Conservation (phyloP, 2,797 vertebrate genomes). For the Adelosebastes latens region DNA sequence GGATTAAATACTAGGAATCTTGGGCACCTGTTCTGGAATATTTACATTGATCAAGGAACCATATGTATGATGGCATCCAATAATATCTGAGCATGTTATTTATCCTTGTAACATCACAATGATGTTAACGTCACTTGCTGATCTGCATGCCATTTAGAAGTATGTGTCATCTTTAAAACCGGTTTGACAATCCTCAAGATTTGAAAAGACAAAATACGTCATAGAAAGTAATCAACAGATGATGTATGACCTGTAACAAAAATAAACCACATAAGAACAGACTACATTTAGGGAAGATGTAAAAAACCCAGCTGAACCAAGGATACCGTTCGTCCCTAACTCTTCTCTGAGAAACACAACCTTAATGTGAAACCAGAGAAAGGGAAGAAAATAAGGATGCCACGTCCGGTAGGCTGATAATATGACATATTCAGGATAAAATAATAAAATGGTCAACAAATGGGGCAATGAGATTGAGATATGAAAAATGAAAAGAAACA, state of each 20-base stretch:
- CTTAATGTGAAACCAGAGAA: neutral
- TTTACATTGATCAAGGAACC: neutral
- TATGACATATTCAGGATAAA: neutral
- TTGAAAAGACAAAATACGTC: neutral
- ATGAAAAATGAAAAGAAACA: slow-evolving; percentile 7
- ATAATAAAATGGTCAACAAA: neutral
- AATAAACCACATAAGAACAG: neutral
- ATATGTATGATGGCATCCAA: neutral
- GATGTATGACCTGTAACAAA: neutral
- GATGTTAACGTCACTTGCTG: neutral
- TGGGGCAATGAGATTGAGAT: neutral
- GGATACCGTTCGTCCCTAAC: neutral
- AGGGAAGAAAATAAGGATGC: neutral
- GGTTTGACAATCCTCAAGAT: neutral
- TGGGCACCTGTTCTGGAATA: neutral
- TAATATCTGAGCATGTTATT: neutral
- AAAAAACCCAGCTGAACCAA: neutral
- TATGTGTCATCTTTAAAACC: neutral
- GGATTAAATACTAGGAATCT: neutral
- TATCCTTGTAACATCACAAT: neutral
- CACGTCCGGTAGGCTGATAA: neutral
- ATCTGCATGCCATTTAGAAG: neutral
- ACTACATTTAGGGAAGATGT: neutral
- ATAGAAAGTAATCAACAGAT: neutral
- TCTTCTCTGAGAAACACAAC: neutral